Conservation (phyloP, 1,140 invertebrate species). For the Cherax quadricarinatus region DNA sequence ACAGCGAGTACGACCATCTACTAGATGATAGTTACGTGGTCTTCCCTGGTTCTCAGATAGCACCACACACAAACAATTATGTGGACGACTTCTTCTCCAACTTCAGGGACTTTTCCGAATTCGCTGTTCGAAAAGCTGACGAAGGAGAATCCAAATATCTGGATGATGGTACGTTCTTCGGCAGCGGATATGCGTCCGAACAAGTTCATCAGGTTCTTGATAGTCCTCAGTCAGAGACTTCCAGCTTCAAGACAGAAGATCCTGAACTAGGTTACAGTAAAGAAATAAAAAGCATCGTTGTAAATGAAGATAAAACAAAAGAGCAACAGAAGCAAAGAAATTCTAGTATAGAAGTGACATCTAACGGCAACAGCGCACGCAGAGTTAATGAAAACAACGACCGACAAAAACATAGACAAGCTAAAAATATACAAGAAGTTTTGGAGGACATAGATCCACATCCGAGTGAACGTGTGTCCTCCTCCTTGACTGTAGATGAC, state of each 20-base stretch:
- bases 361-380: neutral
- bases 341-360: neutral
- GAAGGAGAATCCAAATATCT: conserved; percentile 24
- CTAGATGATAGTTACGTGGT: conserved; percentile 84
- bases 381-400: too few species aligned
- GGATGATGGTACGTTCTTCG: conserved; percentile 28
- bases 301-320: neutral
- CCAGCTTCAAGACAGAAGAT: neutral
- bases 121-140: conserved; percentile 68
- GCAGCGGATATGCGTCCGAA: conserved; percentile 62
- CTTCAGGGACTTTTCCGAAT: conserved; percentile 90
- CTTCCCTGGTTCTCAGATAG: conserved; percentile 79
- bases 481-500: conserved; percentile 49
- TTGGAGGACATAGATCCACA: conserved; percentile 61
- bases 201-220: conserved; percentile 39
- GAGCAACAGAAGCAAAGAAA: neutral
- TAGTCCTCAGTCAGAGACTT: neutral
- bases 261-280: neutral
- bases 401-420: conserved; percentile 44
- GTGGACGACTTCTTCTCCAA: conserved; percentile 86
- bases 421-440: conserved; percentile 72
- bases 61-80: conserved; percentile 77
- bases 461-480: conserved; percentile 33
- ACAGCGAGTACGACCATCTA: conserved; percentile 80
- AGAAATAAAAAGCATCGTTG: neutral